Evolutionary conservation across 2,888 invertebrate species (phyloP), one percentile per base, ranked within the genome.

Genomic region (Gisinianus flammeolus): DNA sequence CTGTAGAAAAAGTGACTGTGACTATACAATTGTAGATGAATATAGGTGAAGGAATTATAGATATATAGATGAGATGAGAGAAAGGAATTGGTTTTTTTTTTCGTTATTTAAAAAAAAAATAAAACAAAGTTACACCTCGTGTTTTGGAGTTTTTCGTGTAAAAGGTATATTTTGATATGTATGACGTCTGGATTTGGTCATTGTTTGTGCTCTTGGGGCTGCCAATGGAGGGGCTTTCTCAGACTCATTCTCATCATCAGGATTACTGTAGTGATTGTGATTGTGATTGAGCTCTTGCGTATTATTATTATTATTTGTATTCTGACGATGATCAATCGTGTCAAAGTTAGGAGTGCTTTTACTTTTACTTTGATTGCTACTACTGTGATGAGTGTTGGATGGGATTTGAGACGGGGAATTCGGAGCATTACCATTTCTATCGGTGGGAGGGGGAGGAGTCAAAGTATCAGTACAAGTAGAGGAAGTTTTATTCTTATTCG

Each of bases 151-250:
- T 84, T 87, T 88, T 83, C 88, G 87, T 74, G 89, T 88, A 77
- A 88, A 86, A 72, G 89, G 89, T 79, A 90, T 88, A 85, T 90
- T 89, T 86, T 89, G 89, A 84, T 90, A 89, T 52, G 88, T 88
- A 84, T 89, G 89, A 82, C 85, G 81, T 10, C 77, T 24, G 5
- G 82, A 80, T 62, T 83, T 82, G 79, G 79, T 83, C 68, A 84
- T 74, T 4, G 83, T 83, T 74, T 82, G 83, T 72, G 81, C 81
- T 69, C 85, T 52, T 1, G 85, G 85, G 71, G 85, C 85, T 66
- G 85, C 81, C 19, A 82, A 70, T 16, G 85, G 85, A 10, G 75
- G 68, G 2, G 68, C 33, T 12, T 30, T 22, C 22, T 69, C 33
- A n/a, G 33, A 5, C 12, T 44, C 35, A 69, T 44, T 22, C 8